phyloP scores from a whole-genome alignment of 2,797 vertebrate species.

The Simalia tracyae region DNA sequence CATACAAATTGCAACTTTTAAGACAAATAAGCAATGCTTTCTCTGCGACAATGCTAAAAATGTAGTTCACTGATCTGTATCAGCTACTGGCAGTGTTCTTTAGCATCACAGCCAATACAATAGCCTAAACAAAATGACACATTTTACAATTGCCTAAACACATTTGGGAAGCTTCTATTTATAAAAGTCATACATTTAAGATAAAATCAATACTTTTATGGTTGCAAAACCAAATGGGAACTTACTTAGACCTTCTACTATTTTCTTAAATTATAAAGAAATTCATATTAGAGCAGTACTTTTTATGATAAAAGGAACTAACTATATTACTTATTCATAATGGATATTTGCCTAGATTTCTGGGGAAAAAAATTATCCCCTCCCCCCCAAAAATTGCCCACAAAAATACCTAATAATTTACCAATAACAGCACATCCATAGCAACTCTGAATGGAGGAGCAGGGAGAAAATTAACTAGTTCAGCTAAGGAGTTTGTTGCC shows the following conservation, averaged over 20 bases:
- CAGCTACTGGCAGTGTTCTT: background rate
- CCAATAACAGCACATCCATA: background rate
- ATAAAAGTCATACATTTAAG: slow-evolving; percentile 7
- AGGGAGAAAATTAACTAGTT: background rate
- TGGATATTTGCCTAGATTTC: background rate
- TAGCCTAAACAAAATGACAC: background rate
- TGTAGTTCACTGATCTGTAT: slow-evolving; percentile 1
- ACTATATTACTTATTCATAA: background rate
- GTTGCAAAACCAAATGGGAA: background rate
- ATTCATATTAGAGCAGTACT: background rate
- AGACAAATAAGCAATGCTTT: background rate
- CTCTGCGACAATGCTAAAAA: background rate
- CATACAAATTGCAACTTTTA: background rate
- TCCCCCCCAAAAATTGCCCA: background rate
- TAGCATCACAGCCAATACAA: background rate
- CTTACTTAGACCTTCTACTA: background rate
- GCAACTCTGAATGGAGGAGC: too few relatives aligned
- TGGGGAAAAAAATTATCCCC: background rate
- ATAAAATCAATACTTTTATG: background rate
- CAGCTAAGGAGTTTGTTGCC: background rate
- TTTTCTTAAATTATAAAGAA: background rate
- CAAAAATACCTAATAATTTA: background rate
- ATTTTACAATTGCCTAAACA: background rate
- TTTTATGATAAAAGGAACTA: background rate
- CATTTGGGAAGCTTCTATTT: background rate